Evolutionary conservation across 1,140 invertebrate species (phyloP), one percentile per base, ranked within the genome.

Genomic region (Drosophila trapezifrons): DNA sequence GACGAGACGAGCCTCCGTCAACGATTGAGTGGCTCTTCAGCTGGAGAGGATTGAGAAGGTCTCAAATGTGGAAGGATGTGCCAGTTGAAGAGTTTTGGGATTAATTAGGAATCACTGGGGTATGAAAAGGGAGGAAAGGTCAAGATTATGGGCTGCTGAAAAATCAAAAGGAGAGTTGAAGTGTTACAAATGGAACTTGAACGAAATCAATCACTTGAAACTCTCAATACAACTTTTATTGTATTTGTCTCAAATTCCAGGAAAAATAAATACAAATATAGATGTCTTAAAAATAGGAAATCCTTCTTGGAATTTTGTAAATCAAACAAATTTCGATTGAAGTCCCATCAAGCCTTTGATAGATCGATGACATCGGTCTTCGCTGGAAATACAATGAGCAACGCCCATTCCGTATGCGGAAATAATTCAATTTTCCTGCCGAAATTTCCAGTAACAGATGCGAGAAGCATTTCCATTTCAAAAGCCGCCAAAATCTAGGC

Each of bases 11-110:
- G 63, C 40, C 72, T 54, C 47, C 37, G 55, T 66, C 38, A 47
- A 76, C 45, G 63, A 67, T 76, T 76, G 72, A 75, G 52, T 76
- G 63, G 72, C 73, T 66, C 62, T 55, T 76, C 59, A 59, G 47
- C 38, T 60, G 32, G 32, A 60, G 38, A 43, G 46, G 40, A 72
- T 73, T 62, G 22, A 29, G 32, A 45, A 52, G 55, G 46, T 38
- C 55, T 51, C 47, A 52, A 52, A 46, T 60, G 72, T 55, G 25
- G 3, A 42, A 47, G 58, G 38, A 32, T 29, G 37, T 43, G 51
- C 35, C 69, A 17, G 51, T n/a, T 58, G 43, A 58, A 72, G 69
- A 20, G 66, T 46, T 71, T 71, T 38, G 54, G 69, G 66, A 72
- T 58, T 72, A 72, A 72, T 72, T 72, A 72, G 40, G 51, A 49